Percentiles rank a stretch among this genome's conserved stretches.
phyloP scores from a whole-genome alignment of 2,888 invertebrate genomes.

The Junonia oenone region DNA sequence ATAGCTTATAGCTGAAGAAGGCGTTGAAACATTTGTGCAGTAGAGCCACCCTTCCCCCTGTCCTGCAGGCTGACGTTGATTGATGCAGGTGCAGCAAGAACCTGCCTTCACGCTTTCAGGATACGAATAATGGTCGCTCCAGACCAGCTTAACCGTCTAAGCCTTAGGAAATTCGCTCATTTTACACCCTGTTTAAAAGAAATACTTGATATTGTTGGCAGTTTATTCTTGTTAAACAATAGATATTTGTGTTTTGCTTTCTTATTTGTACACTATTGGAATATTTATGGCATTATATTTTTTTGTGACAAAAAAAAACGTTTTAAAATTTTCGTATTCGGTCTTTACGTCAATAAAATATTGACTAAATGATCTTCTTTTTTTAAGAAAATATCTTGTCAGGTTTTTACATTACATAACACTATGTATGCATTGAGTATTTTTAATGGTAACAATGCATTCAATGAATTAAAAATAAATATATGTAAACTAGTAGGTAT shows the following conservation, averaged over 20 bases:
- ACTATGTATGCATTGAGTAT: no score
- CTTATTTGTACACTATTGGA: background rate
- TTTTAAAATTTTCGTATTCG: no score
- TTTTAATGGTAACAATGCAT: no score
- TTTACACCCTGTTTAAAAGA: background rate
- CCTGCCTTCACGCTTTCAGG: constrained; percentile 42
- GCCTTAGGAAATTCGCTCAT: constrained; percentile 19
- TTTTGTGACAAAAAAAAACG: no score
- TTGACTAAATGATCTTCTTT: no score
- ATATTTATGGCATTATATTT: background rate
- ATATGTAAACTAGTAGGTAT: no score
- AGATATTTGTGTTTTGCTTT: background rate
- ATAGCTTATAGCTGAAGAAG: constrained; percentile 23
- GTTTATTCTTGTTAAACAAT: background rate
- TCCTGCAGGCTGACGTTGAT: constrained; percentile 63
- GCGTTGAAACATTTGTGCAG: constrained; percentile 29
- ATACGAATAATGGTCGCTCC: constrained; percentile 27
- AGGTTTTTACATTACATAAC: no score
- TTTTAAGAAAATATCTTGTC: no score
- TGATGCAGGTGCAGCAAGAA: constrained; percentile 69
- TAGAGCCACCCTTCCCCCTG: constrained; percentile 42
- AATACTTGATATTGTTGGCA: no score
- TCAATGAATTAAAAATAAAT: no score
- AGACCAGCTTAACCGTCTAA: constrained; percentile 25
- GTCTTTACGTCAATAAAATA: no score